Evolutionary conservation across 2,888 invertebrate species (phyloP), one percentile per base, ranked within the genome.

Genomic region (Apoda limacodes): DNA sequence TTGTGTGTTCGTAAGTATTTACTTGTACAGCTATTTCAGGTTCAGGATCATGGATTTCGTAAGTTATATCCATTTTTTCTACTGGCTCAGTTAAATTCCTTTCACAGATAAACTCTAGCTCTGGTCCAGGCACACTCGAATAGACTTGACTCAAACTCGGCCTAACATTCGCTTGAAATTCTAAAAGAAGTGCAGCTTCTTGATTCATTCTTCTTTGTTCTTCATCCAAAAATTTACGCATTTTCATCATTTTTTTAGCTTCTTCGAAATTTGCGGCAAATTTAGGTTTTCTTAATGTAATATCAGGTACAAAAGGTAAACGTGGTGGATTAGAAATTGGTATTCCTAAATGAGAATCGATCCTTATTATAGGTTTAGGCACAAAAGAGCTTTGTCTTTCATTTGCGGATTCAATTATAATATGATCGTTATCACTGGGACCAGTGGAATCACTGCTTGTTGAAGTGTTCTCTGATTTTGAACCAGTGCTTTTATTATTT

Each of bases 181-280:
- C 82, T 13, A 81, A 45, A 31, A 78, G 58, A 22, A 80, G 52
- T 0, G 76, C 78, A 4, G 81, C 69, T 44, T 78, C 80, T 53
- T 82, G 78, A 28, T 82, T 82, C 66, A 78, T 75, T 48, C 78
- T 67, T 30, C 82, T 78, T 46, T 86, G 85, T 48, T 86, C 75
- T 47, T 84, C 85, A 17, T 85, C 84, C 37, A 88, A 60, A 42
- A 85, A 83, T 40, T 84, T 87, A 4, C 88, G 68, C 55, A 87
- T 84, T 60, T 87, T 87, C 82, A 87, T 86, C 29, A 88, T 60
- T 43, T 81, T 82, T 45, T 82, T 84, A 1, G 88, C 87, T 67
- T 89, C 88, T 43, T 82, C 80, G 23, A 88, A 76, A 56, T 88
- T 88, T 1, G 85, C 85, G 1, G 88, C 88, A 34, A 87, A 84